phyloP scores from a whole-genome alignment of 2,113 vertebrate genomes.

The Microtus richardsoni region DNA sequence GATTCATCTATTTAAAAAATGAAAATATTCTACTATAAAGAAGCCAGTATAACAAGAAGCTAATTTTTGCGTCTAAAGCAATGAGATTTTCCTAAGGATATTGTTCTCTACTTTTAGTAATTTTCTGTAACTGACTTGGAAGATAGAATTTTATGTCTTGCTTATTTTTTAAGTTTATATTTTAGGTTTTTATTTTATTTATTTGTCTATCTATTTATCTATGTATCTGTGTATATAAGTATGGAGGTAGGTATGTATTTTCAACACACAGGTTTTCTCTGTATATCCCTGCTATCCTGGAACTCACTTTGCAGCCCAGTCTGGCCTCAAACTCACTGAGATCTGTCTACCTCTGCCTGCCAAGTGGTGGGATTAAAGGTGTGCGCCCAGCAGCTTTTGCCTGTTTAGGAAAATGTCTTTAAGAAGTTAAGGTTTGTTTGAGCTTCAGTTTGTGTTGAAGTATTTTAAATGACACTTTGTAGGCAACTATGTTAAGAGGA shows the following conservation, averaged over 20 bases:
- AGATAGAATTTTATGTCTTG: background rate
- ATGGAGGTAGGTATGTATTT: too few relatives aligned
- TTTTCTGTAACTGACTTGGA: background rate
- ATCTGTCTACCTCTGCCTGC: background rate
- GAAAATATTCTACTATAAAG: background rate
- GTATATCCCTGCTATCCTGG: background rate
- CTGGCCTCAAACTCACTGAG: background rate
- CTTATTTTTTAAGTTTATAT: background rate
- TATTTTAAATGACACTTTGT: background rate
- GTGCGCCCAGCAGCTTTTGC: background rate
- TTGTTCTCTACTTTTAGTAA: background rate
- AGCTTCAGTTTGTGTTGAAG: background rate
- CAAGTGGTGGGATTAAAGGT: background rate
- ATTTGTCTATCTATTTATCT: too few relatives aligned
- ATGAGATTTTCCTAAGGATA: background rate
- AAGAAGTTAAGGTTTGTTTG: background rate
- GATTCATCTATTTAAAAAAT: background rate
- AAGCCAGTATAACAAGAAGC: background rate
- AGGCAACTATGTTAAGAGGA: background rate
- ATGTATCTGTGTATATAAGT: too few relatives aligned
- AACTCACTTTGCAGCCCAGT: background rate
- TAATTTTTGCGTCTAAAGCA: background rate
- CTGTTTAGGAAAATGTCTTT: background rate
- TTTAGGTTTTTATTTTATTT: too few relatives aligned
- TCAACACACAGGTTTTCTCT: background rate